Evolutionary conservation across 2,113 vertebrate genomes (phyloP).

Genomic region (Oostethus manadensis): DNA sequence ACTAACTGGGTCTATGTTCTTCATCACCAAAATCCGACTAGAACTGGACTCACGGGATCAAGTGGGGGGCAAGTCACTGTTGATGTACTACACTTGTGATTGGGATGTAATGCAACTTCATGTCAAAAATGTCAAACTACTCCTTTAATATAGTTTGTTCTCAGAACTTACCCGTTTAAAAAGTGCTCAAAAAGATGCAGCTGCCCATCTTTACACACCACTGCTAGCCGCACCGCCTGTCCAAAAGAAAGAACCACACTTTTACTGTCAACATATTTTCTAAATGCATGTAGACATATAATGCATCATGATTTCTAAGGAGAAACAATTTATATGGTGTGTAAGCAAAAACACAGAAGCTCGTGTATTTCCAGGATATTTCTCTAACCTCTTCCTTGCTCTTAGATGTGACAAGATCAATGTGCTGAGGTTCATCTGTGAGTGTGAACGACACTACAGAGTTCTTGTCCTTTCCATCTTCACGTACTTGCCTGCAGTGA

Average conservation of each 20-base stretch:
- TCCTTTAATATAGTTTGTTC: not conserved
- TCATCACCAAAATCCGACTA: too few species aligned
- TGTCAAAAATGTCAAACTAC: too few species aligned
- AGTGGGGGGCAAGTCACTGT: too few species aligned
- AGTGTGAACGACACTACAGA: conserved; percentile 91
- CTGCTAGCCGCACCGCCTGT: conserved; percentile 90
- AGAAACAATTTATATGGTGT: not conserved
- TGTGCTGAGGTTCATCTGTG: conserved; percentile 84
- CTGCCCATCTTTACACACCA: conserved; percentile 91
- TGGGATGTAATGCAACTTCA: too few species aligned
- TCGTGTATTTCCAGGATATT: too few species aligned
- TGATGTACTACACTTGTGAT: too few species aligned
- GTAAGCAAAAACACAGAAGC: not conserved
- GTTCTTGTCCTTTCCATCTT: conserved; percentile 89
- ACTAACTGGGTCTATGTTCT: too few species aligned
- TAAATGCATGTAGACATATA: not conserved
- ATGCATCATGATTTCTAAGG: not conserved
- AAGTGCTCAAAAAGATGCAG: conserved; percentile 96
- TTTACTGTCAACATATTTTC: not conserved
- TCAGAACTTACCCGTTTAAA: conserved; percentile 86
- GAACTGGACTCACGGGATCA: too few species aligned
- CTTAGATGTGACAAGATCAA: conserved; percentile 84
- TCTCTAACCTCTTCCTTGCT: conserved; percentile 85
- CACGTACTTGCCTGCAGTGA: conserved; percentile 85
- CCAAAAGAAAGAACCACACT: conserved; percentile 1